Percentiles rank a stretch among this genome's conserved stretches.
phyloP scores from a whole-genome alignment of 2,797 vertebrate genomes.

The Melanotaenia parkinsoni region DNA sequence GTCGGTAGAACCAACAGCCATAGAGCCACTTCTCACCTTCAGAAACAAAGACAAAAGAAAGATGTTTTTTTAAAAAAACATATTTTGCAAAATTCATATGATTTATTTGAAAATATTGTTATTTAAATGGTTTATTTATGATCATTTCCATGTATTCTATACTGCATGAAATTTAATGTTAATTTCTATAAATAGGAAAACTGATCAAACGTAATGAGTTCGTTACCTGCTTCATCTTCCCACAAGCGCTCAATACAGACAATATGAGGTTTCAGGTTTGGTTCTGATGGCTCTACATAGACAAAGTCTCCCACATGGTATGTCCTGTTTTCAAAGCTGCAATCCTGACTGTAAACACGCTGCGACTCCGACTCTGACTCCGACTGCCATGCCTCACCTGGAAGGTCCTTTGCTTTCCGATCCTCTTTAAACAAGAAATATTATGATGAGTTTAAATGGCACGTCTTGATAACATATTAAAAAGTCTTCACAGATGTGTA shows the following conservation, averaged over 20 bases:
- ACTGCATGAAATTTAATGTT: neutral
- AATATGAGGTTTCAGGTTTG: slow-evolving; percentile 93
- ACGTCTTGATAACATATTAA: neutral
- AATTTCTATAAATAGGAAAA: neutral
- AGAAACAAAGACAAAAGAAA: slow-evolving; percentile 21
- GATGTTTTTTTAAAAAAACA: no score
- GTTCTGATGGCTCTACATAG: slow-evolving; percentile 93
- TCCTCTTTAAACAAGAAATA: slow-evolving; percentile 75
- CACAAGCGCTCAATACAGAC: slow-evolving; percentile 97
- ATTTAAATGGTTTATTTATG: neutral
- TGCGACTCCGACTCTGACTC: slow-evolving; percentile 83
- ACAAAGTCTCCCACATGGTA: slow-evolving; percentile 97
- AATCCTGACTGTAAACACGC: slow-evolving; percentile 91
- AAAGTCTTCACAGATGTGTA: neutral
- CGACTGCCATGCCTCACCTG: slow-evolving; percentile 84
- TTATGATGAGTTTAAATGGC: slow-evolving; percentile 9
- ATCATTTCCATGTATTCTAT: neutral
- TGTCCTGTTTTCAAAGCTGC: slow-evolving; percentile 93
- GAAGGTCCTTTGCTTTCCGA: slow-evolving; percentile 86
- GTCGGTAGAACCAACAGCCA: slow-evolving; percentile 98
- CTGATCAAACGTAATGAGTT: neutral
- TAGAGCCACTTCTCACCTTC: slow-evolving; percentile 96
- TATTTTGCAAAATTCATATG: neutral
- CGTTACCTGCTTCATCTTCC: slow-evolving; percentile 92
- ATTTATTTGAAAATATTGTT: neutral